Conservation (phyloP, 2,797 vertebrate genomes). For the Sternarchorhynchus goeldii region DNA sequence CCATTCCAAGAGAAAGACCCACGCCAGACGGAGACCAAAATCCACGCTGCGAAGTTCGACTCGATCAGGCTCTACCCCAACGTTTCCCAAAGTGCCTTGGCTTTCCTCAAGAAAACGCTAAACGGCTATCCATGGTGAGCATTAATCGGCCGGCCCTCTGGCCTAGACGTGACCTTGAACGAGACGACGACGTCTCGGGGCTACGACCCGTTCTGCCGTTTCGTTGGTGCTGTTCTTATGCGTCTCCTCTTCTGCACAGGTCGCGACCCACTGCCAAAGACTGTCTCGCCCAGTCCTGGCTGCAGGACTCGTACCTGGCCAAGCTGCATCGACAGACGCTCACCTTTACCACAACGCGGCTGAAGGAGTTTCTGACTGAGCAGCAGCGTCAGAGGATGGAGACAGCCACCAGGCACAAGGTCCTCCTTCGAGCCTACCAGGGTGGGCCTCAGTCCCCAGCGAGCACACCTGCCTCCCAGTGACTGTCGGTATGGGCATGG, state of each 20-base stretch:
- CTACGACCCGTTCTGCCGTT: too few species aligned
- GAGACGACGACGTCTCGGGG: too few species aligned
- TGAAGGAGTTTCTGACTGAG: conserved; percentile 92
- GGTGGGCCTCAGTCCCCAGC: conserved; percentile 66
- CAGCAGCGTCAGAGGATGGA: conserved; percentile 82
- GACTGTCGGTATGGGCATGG: conserved; percentile 52
- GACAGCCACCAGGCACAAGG: conserved; percentile 89
- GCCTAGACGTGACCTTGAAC: too few species aligned
- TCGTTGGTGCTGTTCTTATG: too few species aligned
- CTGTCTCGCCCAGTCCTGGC: conserved; percentile 90
- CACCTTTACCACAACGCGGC: conserved; percentile 89
- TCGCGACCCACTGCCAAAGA: conserved; percentile 88
- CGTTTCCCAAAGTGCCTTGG: conserved; percentile 91
- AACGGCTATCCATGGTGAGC: conserved; percentile 90
- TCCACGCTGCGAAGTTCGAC: conserved; percentile 89
- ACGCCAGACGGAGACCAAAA: conserved; percentile 83
- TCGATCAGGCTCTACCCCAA: conserved; percentile 90
- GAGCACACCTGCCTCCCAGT: conserved; percentile 66
- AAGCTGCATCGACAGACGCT: conserved; percentile 93
- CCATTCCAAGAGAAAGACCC: conserved; percentile 88
- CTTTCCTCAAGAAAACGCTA: conserved; percentile 91
- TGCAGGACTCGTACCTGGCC: conserved; percentile 97
- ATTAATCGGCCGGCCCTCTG: neutral
- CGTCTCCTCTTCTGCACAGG: conserved; percentile 67
- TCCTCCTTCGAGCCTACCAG: conserved; percentile 92